Percentiles rank a stretch among this genome's conserved stretches.
Evolutionary conservation across 2,113 vertebrate genomes (phyloP).

Genomic region (Pristiophorus japonicus): DNA sequence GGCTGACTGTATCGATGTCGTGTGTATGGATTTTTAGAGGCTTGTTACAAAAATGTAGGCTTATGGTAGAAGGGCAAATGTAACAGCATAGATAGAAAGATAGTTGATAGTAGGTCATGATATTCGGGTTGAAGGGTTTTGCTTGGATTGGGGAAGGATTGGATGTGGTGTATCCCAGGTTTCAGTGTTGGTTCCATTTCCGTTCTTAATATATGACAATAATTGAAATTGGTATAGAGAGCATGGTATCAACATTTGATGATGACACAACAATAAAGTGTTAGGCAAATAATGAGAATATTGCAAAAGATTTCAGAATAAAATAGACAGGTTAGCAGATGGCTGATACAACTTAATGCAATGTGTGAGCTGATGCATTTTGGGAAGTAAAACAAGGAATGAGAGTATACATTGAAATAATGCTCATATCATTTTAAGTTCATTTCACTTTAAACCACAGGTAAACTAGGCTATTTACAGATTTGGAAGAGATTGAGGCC

Average conservation of each 20-base stretch:
- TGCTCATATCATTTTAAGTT: not conserved
- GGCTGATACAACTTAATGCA: not conserved
- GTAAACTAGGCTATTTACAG: not conserved
- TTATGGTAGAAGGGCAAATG: not conserved
- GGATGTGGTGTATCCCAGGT: too few relatives aligned
- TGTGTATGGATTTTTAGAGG: not conserved
- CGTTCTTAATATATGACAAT: too few relatives aligned
- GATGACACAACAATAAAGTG: too few relatives aligned
- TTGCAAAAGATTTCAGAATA: too few relatives aligned
- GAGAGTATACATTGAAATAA: not conserved
- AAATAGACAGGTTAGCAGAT: not conserved
- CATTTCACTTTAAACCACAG: not conserved
- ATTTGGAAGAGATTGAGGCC: not conserved
- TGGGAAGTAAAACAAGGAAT: not conserved
- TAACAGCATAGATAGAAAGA: not conserved
- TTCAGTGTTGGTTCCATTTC: too few relatives aligned
- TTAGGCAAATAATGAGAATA: too few relatives aligned
- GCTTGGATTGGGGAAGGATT: too few relatives aligned
- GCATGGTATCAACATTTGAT: too few relatives aligned
- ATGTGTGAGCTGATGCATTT: not conserved
- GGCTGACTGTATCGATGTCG: not conserved
- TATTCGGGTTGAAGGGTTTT: not conserved
- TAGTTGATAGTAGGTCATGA: not conserved
- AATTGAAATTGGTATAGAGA: too few relatives aligned
- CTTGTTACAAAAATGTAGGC: not conserved